Evolutionary conservation across 2,797 vertebrate genomes (phyloP), one percentile per base, ranked within the genome.

Genomic region (Anolis apletophallus): DNA sequence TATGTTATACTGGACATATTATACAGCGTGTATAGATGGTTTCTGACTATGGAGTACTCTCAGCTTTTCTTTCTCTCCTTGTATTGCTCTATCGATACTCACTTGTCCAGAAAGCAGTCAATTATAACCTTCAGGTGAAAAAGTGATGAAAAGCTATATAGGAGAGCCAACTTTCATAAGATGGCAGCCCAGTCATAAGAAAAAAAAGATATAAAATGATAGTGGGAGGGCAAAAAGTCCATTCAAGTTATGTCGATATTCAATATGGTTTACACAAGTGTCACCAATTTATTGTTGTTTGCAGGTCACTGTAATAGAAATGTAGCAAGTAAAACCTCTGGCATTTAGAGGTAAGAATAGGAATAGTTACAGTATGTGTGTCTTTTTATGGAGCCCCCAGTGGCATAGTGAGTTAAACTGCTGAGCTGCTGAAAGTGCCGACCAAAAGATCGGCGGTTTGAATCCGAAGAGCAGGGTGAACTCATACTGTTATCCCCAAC

Each of bases 91-190:
- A 57, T 16, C 3, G 14, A 32, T 23, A 26, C 40, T 12, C 57
- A 64, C 59, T 29, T 69, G 14, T 23, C 19, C 13, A 21, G n/a
- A 76, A 8, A 69, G 9, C 26, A 40, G 59, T 81, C 46, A 75
- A 32, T n/a, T 74, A 29, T 11, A 46, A 57, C 8, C 50, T 21
- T 76, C 69, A 4, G 67, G 55, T 83, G 21, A 64, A 61, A 64
- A 64, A n/a, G n/a, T n/a, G n/a, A n/a, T n/a, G n/a, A n/a, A n/a
- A n/a, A n/a, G n/a, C n/a, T n/a, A n/a, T n/a, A n/a, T n/a, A 1
- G 29, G n/a, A 67, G 32, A 74, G 77, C 67, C 34, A 69, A 26
- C 34, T 80, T 57, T 55, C 61, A 69, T 71, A 85, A 81, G 61
- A 36, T 10, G 16, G 14, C 29, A 59, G 14, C 46, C 61, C 80